Conservation (phyloP, 2,113 vertebrate species). For the Hiodon tergisus region DNA sequence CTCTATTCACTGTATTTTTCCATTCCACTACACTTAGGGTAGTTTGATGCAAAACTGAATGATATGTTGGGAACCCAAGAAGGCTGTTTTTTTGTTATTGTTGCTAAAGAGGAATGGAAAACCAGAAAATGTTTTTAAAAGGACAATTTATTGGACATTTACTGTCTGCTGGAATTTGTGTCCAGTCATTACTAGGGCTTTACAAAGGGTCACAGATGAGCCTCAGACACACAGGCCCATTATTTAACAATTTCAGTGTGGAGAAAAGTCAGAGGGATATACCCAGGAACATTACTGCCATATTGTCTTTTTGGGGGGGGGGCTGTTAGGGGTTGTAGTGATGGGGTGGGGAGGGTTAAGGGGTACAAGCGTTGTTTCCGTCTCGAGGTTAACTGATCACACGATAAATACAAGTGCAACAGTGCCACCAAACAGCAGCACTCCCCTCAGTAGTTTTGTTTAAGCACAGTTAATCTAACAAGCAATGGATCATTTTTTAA, state of each 20-base stretch:
- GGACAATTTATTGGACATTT: conserved; percentile 36
- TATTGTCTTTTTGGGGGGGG: too few species aligned
- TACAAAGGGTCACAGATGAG: conserved; percentile 47
- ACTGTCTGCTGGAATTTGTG: conserved; percentile 52
- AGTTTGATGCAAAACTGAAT: conserved; percentile 37
- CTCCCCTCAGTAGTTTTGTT: too few species aligned
- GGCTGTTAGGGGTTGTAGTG: not conserved
- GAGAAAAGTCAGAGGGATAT: conserved; percentile 30
- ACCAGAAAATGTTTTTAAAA: conserved; percentile 44
- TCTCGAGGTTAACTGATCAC: not conserved
- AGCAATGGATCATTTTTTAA: not conserved
- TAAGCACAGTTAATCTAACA: too few species aligned
- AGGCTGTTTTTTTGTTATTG: conserved; percentile 27
- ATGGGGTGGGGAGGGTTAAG: not conserved
- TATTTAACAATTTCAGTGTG: conserved; percentile 16
- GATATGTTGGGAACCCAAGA: conserved; percentile 63
- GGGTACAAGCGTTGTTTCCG: not conserved
- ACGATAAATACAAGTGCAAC: not conserved
- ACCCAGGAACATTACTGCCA: not conserved
- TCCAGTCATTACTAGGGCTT: conserved; percentile 47
- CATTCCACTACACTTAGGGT: too few species aligned
- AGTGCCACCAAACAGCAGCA: too few species aligned
- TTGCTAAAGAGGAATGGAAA: conserved; percentile 30
- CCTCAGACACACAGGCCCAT: conserved; percentile 33
- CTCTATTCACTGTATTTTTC: too few species aligned